phyloP scores from a whole-genome alignment of 2,113 vertebrate genomes.

The Telmatochromis sp. region DNA sequence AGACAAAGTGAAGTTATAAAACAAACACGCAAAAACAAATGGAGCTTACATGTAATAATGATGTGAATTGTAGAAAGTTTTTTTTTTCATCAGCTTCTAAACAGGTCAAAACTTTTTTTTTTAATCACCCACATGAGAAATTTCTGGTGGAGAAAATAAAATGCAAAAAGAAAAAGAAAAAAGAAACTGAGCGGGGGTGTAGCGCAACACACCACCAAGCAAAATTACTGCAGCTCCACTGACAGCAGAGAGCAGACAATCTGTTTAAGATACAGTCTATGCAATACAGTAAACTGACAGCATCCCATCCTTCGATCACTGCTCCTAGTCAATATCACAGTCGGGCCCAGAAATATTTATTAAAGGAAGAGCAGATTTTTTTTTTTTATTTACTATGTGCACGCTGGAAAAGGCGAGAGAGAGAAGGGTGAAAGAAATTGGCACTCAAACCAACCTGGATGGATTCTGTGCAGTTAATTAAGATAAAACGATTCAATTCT shows the following conservation, averaged over 20 bases:
- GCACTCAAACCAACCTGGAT: slow-evolving; percentile 57
- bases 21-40: not conserved
- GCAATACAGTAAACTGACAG: slow-evolving; percentile 28
- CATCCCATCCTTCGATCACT: slow-evolving; percentile 51
- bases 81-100: not conserved
- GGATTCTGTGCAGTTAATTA: slow-evolving; percentile 71
- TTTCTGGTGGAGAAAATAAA: not conserved
- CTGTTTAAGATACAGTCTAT: slow-evolving; percentile 45
- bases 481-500: slow-evolving; percentile 73
- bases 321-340: slow-evolving; percentile 35
- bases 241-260: slow-evolving; percentile 30
- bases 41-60: not conserved
- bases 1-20: not conserved
- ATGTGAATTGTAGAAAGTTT: not conserved
- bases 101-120: not conserved
- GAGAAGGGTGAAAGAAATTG: slow-evolving; percentile 44
- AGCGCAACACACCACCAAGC: not conserved
- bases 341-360: slow-evolving; percentile 51
- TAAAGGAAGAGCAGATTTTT: slow-evolving; percentile 4
- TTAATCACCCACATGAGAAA: not conserved
- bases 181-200: not conserved
- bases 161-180: not conserved
- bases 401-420: not conserved
- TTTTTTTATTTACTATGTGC: not conserved
- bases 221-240: not conserved